Base-by-base conservation (phyloP, 2,797 vertebrate genomes). In the Yasuhikotakia modesta region DNA sequence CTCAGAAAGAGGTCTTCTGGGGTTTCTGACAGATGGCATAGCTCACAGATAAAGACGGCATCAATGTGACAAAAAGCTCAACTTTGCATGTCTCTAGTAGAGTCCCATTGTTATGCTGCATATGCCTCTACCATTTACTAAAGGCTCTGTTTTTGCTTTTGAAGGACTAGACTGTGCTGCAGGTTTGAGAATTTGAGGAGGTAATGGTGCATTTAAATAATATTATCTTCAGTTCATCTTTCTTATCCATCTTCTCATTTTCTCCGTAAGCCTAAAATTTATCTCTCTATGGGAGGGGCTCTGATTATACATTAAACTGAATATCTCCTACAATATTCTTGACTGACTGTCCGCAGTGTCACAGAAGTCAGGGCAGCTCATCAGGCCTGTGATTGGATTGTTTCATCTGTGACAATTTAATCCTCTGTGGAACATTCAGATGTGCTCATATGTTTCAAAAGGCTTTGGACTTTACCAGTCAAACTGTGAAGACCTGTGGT, bases 1-100 rank as follows among this genome's bases (percentile, higher is more conserved):
- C 82, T 74, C 82, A 74, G 79, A 82, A 81, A 81, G 72, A 81
- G 80, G 82, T 83, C 80, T 82, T 82, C 76, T 78, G 84, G 81
- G 84, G 82, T 69, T 79, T 75, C 84, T 16, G 80, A 83, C 84
- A 86, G 84, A 84, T 86, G 84, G 84, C 73, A 73, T 48, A 70
- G 30, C 74, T 81, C 79, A 77, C 81, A 77, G 78, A 79, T 82
- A 79, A 82, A 80, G 78, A 69, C 78, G 53, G 71, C 76, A 63
- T 78, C 81, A 82, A 70, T 79, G 70, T 82, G 81, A 82, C 76
- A 79, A 74, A 78, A 70, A 70, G 58, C 58, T 77, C 76, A 57
- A 61, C 80, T 74, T 70, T n/a, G 76, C 70, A 73, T 70, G 80
- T 68, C 80, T 78, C 75, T 64, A 67, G 32, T 35, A 63, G 58